Conservation (phyloP, 2,113 vertebrate genomes). For the Forbesichthys papilliferus region DNA sequence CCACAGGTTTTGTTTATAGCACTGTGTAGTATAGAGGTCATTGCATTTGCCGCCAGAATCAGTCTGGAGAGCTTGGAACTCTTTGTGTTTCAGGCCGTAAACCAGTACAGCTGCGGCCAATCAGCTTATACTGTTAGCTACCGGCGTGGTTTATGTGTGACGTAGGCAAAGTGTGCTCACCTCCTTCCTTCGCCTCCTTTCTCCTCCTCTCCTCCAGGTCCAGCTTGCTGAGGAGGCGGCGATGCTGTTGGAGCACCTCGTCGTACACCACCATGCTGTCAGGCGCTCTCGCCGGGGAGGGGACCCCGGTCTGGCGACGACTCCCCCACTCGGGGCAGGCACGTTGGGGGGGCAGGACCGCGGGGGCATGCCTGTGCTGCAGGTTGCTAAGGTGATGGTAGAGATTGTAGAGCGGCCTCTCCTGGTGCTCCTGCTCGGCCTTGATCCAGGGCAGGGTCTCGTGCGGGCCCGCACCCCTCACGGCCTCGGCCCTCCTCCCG, state of each 20-base stretch:
- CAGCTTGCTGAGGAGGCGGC: slow-evolving; percentile 91
- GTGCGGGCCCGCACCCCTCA: slow-evolving; percentile 66
- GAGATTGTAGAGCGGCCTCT: slow-evolving; percentile 81
- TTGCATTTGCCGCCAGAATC: too few species aligned
- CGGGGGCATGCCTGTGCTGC: slow-evolving; percentile 77
- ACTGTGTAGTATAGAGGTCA: too few species aligned
- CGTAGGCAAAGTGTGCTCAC: slow-evolving; percentile 61
- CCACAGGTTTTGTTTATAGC: too few species aligned
- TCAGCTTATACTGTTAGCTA: too few species aligned
- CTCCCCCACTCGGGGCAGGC: slow-evolving; percentile 66
- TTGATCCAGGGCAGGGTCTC: slow-evolving; percentile 81
- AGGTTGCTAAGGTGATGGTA: slow-evolving; percentile 47
- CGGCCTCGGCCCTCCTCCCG: slow-evolving; percentile 74
- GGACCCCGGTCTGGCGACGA: slow-evolving; percentile 35
- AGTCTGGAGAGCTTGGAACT: too few species aligned
- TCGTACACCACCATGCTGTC: slow-evolving; percentile 82
- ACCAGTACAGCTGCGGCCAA: too few species aligned
- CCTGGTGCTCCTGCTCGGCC: slow-evolving; percentile 87
- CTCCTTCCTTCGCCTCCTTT: slow-evolving; percentile 91
- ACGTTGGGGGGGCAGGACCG: slow-evolving; percentile 47
- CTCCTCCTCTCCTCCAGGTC: slow-evolving; percentile 92
- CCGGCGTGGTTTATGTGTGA: too few species aligned
- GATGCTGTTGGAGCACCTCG: slow-evolving; percentile 89
- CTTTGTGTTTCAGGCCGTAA: too few species aligned
- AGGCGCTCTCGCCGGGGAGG: slow-evolving; percentile 50